Evolutionary conservation across 2,113 vertebrate species (phyloP), one percentile per base, ranked within the genome.

Genomic region (Xenopus laevis): DNA sequence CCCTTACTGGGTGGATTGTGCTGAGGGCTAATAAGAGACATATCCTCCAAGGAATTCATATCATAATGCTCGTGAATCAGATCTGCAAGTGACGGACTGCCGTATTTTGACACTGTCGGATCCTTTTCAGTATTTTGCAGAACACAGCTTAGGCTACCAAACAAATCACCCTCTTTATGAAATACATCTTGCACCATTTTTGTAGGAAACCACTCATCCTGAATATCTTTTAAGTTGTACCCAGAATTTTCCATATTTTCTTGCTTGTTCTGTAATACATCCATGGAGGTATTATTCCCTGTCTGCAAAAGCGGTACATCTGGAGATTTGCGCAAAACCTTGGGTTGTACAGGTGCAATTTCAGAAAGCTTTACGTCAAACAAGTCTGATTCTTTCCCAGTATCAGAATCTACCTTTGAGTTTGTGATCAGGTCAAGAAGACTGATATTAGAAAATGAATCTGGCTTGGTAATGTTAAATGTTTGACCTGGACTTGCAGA

Each of bases 31-130:
- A 87, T 82, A 64, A 89, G 82, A 59, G 87, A 71, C 10, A 80
- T 84, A 79, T 80, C 83, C 0, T 83, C 74, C 17, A 70, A 18
- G 66, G 86, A 78, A 77, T 77, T 87, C 67, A 74, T 87, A 80
- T 84, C 87, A 78, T 91, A 90, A 77, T 93, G 91, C 68, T 95
- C 90, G 82, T 91, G 90, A 80, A 94, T 91, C 71, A 97, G 89
- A 77, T 94, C 94, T 61, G 94, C 91, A 79, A 98, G 68, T 5
- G 94, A 97, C 1, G 84, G 87, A 82, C 82, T 88, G 85, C 85
- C 91, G 87, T 65, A 78, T 7, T 81, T 67, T 71, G 81, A 81
- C 44, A 68, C 70, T n/a, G 78, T 79, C 40, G 82, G 80, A 78
- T 62, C 82, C 66, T 74, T 67, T 75, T 71, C 76, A 55, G 46